Evolutionary conservation across 1,140 invertebrate genomes (phyloP).

Genomic region (Oreohelix idahoensis): DNA sequence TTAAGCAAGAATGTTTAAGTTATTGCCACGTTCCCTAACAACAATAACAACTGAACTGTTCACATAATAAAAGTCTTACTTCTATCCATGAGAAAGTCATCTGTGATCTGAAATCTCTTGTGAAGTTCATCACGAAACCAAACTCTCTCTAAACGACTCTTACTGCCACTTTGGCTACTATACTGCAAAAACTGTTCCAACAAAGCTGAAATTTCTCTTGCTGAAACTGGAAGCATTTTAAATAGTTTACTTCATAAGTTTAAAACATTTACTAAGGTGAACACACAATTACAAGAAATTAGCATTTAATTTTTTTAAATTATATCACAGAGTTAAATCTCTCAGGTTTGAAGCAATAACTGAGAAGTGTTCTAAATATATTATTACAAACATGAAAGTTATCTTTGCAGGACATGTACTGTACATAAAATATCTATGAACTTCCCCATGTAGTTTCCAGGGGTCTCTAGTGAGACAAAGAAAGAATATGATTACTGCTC

Average conservation of each 20-base stretch:
- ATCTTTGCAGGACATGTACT: no score
- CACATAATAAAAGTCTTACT: conserved; percentile 62
- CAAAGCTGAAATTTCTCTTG: conserved; percentile 18
- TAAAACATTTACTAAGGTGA: no score
- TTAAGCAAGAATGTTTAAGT: no score
- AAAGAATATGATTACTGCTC: no score
- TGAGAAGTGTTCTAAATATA: no score
- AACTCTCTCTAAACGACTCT: conserved; percentile 34
- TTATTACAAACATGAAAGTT: no score
- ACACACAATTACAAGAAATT: conserved; percentile 3
- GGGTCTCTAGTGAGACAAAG: no score
- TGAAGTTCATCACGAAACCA: conserved; percentile 87
- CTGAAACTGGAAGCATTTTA: conserved; percentile 21
- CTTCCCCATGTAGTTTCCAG: no score
- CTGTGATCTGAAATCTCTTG: conserved; percentile 89
- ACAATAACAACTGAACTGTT: background rate
- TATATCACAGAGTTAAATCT: no score
- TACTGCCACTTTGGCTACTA: conserved; percentile 11
- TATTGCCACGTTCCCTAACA: background rate
- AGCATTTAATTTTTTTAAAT: no score
- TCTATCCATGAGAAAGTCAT: conserved; percentile 88
- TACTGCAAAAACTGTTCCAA: conserved; percentile 23
- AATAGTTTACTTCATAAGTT: background rate
- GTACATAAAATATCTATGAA: no score
- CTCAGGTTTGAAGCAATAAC: no score